Percentiles rank a stretch among this genome's conserved stretches.
phyloP scores from a whole-genome alignment of 2,113 vertebrate genomes.

The Phasianus colchicus region DNA sequence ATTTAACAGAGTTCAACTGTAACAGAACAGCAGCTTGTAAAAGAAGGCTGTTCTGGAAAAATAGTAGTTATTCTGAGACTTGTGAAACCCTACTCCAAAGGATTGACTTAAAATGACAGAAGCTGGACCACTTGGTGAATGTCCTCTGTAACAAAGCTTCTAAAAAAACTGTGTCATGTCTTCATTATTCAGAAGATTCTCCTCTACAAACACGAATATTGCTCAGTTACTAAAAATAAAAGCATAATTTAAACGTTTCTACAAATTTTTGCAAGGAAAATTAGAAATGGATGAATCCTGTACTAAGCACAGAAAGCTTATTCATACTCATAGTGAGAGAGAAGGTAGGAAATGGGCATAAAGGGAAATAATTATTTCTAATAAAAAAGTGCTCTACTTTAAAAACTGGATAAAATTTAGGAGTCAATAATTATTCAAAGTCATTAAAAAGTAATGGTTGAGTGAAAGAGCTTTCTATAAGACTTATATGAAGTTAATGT shows the following conservation, averaged over 20 bases:
- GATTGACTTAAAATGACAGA: neutral
- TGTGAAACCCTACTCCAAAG: accelerated
- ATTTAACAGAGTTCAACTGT: neutral
- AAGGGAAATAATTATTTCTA: neutral
- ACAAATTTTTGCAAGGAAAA: neutral
- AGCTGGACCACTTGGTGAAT: neutral
- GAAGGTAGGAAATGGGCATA: neutral
- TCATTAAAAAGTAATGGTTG: neutral
- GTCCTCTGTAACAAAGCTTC: neutral
- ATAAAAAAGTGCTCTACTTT: neutral
- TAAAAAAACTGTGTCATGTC: neutral
- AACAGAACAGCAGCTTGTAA: neutral
- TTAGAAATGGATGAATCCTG: neutral
- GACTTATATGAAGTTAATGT: neutral
- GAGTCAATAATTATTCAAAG: neutral
- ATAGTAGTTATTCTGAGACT: neutral
- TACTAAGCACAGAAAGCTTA: neutral
- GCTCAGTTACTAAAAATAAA: constrained; percentile 22
- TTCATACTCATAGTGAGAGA: neutral
- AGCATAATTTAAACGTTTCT: neutral
- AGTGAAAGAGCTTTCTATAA: neutral
- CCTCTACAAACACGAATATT: neutral
- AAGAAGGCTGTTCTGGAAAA: neutral
- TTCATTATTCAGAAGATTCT: neutral
- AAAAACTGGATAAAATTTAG: neutral